These are phyloP conservation scores for Brenthis daphne DNA, from an alignment of 2,888 invertebrate genomes.

Conservation along the genomic window DNA sequence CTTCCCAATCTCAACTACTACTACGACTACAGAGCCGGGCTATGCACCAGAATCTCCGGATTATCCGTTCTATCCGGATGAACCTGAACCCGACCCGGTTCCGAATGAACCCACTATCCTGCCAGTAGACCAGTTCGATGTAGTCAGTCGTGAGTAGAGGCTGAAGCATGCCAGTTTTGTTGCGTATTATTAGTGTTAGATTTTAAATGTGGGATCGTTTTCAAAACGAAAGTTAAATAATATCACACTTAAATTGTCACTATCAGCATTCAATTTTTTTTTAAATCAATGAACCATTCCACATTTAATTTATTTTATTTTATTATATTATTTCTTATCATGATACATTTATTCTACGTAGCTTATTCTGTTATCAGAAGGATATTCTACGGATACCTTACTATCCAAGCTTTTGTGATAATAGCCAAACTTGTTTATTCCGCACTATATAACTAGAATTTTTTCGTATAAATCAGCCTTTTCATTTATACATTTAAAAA, in stretches of 20 bases:
- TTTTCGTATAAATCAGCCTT: no score
- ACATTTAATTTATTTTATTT: slow-evolving; percentile 7
- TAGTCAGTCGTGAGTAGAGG: slow-evolving; percentile 79
- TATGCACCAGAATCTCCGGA: slow-evolving; percentile 28
- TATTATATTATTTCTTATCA: slow-evolving; percentile 11
- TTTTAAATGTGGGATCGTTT: slow-evolving; percentile 34
- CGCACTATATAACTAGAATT: no score
- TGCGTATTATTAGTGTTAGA: slow-evolving; percentile 53
- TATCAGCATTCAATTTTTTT: not conserved
- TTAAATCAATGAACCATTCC: not conserved
- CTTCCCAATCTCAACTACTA: slow-evolving; percentile 45
- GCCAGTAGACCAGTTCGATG: slow-evolving; percentile 59
- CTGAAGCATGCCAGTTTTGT: slow-evolving; percentile 78
- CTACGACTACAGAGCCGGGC: slow-evolving; percentile 38
- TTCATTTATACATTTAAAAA: no score
- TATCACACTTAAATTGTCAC: not conserved
- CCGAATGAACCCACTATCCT: slow-evolving; percentile 53
- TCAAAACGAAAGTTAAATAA: not conserved
- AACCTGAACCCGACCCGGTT: slow-evolving; percentile 40
- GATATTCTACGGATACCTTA: not conserved
- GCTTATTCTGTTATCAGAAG: slow-evolving; percentile 5
- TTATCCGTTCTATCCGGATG: slow-evolving; percentile 29
- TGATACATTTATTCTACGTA: not conserved
- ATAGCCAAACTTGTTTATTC: no score
- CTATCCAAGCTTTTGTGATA: no score